A percentile compares a stretch with the other conserved stretches of the same genome.
phyloP scores from a whole-genome alignment of 1,140 invertebrate genomes.

The Eumeta japonica region DNA sequence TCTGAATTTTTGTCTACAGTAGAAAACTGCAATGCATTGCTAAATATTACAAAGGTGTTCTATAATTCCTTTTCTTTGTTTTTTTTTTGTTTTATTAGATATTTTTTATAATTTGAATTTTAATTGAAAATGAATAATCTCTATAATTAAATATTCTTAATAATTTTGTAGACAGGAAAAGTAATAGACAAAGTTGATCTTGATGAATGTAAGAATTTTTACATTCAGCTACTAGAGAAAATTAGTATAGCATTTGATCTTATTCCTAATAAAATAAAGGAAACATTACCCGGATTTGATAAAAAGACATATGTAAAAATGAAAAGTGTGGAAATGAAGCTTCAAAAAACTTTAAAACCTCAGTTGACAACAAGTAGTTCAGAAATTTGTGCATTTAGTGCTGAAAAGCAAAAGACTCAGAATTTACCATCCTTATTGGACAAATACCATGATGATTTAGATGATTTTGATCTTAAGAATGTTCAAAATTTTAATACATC shows the following conservation, averaged over 20 bases:
- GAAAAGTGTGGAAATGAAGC: conserved; percentile 30
- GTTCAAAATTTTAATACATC: conserved; percentile 2
- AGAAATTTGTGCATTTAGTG: neutral
- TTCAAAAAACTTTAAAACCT: conserved; percentile 30
- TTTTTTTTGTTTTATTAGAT: no score
- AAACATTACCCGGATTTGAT: conserved; percentile 45
- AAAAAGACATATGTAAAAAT: conserved; percentile 35
- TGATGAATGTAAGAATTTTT: conserved; percentile 40
- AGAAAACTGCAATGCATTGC: no score
- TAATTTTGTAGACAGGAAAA: no score
- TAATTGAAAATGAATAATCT: conserved; percentile 23
- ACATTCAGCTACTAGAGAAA: conserved; percentile 49
- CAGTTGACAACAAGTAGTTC: conserved; percentile 9
- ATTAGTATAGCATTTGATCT: conserved; percentile 42
- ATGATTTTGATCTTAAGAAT: conserved; percentile 19
- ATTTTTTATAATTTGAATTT: conserved; percentile 6
- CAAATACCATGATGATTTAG: conserved; percentile 16
- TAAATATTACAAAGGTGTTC: no score
- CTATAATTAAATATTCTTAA: conserved; percentile 17
- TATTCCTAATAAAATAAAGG: conserved; percentile 43
- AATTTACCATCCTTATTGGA: conserved; percentile 11
- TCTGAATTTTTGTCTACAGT: no score
- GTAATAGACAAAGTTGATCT: no score
- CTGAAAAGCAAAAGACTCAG: conserved; percentile 4
- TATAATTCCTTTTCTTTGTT: no score